Base-by-base conservation (phyloP, 2,888 invertebrate species). In the Sesia apiformis region DNA sequence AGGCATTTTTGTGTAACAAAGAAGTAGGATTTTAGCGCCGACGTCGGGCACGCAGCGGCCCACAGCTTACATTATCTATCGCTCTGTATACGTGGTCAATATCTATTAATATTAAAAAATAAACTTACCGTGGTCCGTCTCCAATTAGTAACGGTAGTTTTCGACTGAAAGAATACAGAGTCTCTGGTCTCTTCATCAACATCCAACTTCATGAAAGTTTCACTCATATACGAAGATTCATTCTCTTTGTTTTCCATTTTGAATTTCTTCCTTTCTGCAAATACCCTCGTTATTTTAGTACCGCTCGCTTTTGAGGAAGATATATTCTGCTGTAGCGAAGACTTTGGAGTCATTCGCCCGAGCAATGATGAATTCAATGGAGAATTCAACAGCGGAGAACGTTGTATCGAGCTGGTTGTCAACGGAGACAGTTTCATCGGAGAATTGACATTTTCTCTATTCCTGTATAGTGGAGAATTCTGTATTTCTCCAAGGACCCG, bases 111-210 rank as follows among this genome's bases (percentile, higher is more conserved):
- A n/a, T 7, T 43, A 43, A 57, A 57, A 40, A 54, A 46, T 51
- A 38, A 52, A 52, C 66, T 60, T 52, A 88, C 88, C 82, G 88
- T 85, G 53, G 81, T 65, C 8, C 59, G 67, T 0, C 79, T 74
- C 84, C 85, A 85, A 51, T 71, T 69, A 1, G 55, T 58, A 4
- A 60, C 46, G 7, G 39, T 50, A 7, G 8, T 50, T 38, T 50
- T 50, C 4, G 38, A 38, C 38, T 50, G 50, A 53, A 69, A 65
- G 56, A 78, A 82, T 0, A 75, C 63, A 46, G 81, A 84, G 43
- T 86, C 87, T n/a, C 84, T 75, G 0, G 88, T 66, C 38, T 87
- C 86, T n/a, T 87, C 88, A 42, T 84, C 85, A 2, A 81, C 64
- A 46, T 83, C 83, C 39, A 84, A 58, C 52, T 81, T 84, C 3